Evolutionary conservation across 2,797 vertebrate species (phyloP).

Genomic region (Anomalospiza imberbis): DNA sequence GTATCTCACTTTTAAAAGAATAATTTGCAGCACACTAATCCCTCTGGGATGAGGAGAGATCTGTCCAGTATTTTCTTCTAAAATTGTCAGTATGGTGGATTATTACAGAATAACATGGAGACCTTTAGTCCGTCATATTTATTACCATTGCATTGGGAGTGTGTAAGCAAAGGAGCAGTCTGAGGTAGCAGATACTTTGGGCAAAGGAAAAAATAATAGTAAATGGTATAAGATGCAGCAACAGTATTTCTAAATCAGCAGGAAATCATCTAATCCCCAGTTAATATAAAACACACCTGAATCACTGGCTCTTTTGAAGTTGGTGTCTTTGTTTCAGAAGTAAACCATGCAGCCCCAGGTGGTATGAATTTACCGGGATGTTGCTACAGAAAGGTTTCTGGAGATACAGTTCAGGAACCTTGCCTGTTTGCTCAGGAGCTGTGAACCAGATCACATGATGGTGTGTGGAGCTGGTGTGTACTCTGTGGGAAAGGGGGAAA

Average conservation of each 20-base stretch:
- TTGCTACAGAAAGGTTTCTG: background rate
- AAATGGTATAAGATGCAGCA: background rate
- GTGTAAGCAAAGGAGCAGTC: background rate
- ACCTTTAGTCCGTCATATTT: background rate
- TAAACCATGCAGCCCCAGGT: accelerated
- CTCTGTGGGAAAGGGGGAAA: background rate
- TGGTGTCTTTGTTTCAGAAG: background rate
- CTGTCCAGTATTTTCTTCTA: background rate
- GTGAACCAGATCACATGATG: background rate
- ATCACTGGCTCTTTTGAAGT: background rate
- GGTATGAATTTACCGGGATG: background rate
- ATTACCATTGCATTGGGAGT: accelerated
- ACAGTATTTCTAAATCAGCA: background rate
- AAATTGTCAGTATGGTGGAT: background rate
- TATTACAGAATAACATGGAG: background rate
- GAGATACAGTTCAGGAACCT: background rate
- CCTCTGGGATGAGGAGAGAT: background rate
- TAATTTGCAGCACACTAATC: background rate
- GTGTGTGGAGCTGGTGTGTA: background rate
- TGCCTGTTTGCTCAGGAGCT: background rate
- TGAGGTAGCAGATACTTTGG: background rate
- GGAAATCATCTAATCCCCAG: background rate
- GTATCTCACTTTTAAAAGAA: background rate
- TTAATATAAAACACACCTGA: background rate
- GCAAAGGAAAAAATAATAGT: background rate